phyloP scores from a whole-genome alignment of 2,797 vertebrate species.

The Gobionotothen gibberifrons region DNA sequence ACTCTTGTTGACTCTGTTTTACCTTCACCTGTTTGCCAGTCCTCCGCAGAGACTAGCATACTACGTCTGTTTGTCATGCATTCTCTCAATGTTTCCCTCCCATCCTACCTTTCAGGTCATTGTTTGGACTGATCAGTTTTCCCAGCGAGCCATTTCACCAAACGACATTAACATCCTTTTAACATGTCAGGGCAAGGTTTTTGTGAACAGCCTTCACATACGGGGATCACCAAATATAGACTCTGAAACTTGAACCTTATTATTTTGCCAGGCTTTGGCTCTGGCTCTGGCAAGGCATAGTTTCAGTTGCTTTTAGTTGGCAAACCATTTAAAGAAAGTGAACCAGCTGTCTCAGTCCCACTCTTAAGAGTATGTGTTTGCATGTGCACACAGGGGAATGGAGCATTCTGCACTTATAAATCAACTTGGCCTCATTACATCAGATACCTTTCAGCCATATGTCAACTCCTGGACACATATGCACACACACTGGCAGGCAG shows the following conservation, averaged over 20 bases:
- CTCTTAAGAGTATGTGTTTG: constrained; percentile 25
- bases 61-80: constrained; percentile 31
- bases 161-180: neutral
- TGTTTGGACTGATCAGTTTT: constrained; percentile 15
- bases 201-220: constrained; percentile 5
- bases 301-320: constrained; percentile 40
- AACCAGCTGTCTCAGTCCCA: constrained; percentile 47
- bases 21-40: constrained; percentile 54
- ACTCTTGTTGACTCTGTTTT: constrained; percentile 32
- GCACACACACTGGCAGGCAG: neutral
- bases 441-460: constrained; percentile 46
- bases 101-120: neutral
- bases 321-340: constrained; percentile 35
- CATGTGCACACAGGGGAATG: constrained; percentile 33
- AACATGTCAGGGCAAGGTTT: neutral
- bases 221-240: constrained; percentile 29
- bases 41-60: constrained; percentile 41
- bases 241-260: constrained; percentile 29
- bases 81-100: neutral
- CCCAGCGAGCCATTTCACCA: neutral
- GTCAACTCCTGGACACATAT: constrained; percentile 19
- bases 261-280: constrained; percentile 21
- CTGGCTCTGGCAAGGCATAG: constrained; percentile 12
- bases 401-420: constrained; percentile 64
- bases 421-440: constrained; percentile 74